Evolutionary conservation across 23 tunicate genomes (phyloP).

Genomic region (Ascidia mentula): DNA sequence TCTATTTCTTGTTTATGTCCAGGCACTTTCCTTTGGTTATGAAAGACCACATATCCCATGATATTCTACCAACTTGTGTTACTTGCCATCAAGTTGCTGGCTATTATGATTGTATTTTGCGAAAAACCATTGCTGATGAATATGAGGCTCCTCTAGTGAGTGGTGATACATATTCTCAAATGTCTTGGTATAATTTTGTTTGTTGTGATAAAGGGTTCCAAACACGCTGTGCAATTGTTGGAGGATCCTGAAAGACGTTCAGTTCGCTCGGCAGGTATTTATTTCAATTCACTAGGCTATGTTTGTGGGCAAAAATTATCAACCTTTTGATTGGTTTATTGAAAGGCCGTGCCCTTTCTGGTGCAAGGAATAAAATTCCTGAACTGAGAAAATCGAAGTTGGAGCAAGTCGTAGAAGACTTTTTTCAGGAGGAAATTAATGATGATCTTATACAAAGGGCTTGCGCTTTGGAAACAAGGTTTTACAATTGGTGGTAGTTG

Average conservation of each 20-base stretch:
- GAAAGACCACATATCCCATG: slow-evolving; percentile 91
- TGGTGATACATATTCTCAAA: background rate
- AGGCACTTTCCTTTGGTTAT: slow-evolving; percentile 80
- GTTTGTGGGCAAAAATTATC: background rate
- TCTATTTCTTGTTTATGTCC: background rate
- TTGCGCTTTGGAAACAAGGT: slow-evolving; percentile 67
- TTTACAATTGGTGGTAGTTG: too few relatives aligned
- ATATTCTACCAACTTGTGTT: slow-evolving; percentile 78
- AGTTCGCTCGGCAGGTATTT: slow-evolving; percentile 75
- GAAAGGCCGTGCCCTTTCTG: slow-evolving; percentile 45
- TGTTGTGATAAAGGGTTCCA: slow-evolving; percentile 45
- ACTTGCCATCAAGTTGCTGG: slow-evolving; percentile 81
- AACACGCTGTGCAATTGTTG: slow-evolving; percentile 53
- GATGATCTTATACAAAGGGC: slow-evolving; percentile 48
- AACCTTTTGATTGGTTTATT: background rate
- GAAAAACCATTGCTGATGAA: slow-evolving; percentile 48
- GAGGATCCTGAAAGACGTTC: slow-evolving; percentile 80
- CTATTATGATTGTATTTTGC: slow-evolving; percentile 41
- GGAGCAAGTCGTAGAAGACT: slow-evolving; percentile 32
- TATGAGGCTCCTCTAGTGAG: slow-evolving; percentile 78
- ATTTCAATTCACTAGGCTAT: too few relatives aligned
- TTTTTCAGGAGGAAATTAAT: slow-evolving; percentile 26
- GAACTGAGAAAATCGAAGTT: slow-evolving; percentile 48
- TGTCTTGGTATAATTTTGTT: background rate
- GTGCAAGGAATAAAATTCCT: slow-evolving; percentile 43